Conservation (phyloP, 2,113 vertebrate species). For the Tringa solitaria region DNA sequence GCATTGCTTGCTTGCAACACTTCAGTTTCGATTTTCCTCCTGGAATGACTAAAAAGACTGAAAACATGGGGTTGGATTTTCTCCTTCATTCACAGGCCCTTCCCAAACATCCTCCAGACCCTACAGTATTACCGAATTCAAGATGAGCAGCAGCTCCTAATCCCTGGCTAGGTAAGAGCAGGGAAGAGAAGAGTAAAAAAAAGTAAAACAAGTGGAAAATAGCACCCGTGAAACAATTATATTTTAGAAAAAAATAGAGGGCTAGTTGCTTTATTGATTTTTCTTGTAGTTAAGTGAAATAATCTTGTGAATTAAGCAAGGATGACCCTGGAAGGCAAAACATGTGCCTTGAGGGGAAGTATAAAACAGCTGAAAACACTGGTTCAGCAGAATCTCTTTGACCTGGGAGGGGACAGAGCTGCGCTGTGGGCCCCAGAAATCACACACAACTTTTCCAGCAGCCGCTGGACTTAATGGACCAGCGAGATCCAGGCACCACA, state of each 20-base stretch:
- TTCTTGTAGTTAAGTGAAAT: neutral
- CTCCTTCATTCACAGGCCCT: neutral
- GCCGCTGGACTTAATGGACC: fast-evolving
- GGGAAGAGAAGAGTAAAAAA: neutral
- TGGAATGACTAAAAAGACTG: neutral
- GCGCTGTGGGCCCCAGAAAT: fast-evolving
- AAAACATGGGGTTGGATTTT: neutral
- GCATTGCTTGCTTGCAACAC: neutral
- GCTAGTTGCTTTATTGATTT: neutral
- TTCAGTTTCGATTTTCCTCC: neutral
- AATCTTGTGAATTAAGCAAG: neutral
- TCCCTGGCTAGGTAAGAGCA: neutral
- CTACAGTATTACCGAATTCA: no score
- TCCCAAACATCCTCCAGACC: neutral
- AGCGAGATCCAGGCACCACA: neutral
- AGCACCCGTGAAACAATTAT: neutral
- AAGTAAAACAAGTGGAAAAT: neutral
- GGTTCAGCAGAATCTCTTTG: neutral
- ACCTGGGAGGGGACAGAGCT: fast-evolving
- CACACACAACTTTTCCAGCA: neutral
- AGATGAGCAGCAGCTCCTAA: neutral
- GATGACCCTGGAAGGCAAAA: neutral
- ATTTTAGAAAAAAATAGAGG: neutral
- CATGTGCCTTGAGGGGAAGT: fast-evolving
- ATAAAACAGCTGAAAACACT: fast-evolving